Evolutionary conservation across 2,888 invertebrate species (phyloP), one percentile per base, ranked within the genome.

Genomic region (Dyspetes luteomarginatus): DNA sequence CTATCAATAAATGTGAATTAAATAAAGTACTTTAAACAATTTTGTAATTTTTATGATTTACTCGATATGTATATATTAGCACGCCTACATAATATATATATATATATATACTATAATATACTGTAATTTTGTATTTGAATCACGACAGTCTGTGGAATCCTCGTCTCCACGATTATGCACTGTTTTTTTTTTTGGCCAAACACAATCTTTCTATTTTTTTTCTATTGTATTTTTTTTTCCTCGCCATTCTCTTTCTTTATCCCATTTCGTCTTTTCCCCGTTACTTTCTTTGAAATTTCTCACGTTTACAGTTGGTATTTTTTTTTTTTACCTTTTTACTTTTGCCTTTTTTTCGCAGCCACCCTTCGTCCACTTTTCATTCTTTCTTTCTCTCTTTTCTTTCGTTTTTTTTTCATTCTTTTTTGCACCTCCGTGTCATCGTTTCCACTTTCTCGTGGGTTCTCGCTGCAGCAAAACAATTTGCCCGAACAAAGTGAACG

Each of bases 381-480:
- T 43, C n/a, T 12, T 12, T 65, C 15, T 26, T n/a, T 65, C 22
- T 19, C 24, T 64, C n/a, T 76, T 62, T 67, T 60, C 41, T 22
- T 60, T 26, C 68, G 36, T 7, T 45, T 56, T 55, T 67, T 3
- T 19, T 45, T 28, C 36, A 9, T 48, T 52, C 52, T 67, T 60
- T 26, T 62, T 62, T 24, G 22, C 36, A 19, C 22, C n/a, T 9
- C 22, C 19, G 26, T 26, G 26, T 36, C 24, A 48, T 55, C 60
- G 52, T 48, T 55, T 68, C 60, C 17, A 43, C 50, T 62, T 55
- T 45, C 17, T 26, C 15, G 36, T 17, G n/a, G 24, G 62, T n/a
- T n/a, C 48, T 71, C 15, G 48, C 48, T n/a, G 41, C 24, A 67
- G 24, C 41, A 12, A 72, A 72, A 64, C 72, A 28, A 67, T 78